Base-by-base conservation (phyloP, 2,888 invertebrate genomes). In the Sinohyriopsis cumingii region DNA sequence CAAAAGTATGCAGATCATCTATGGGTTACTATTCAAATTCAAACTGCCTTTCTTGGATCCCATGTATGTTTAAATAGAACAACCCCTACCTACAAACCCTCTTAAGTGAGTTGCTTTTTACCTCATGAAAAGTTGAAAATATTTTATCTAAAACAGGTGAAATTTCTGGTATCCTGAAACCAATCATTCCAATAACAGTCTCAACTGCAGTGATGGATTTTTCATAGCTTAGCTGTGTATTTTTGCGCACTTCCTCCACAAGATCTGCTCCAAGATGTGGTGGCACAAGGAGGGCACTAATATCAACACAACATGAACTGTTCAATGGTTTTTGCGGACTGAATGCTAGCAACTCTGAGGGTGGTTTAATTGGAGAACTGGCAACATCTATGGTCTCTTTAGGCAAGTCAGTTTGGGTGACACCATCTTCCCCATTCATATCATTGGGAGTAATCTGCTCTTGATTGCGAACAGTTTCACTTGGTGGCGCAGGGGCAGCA, bases 221-320 rank as follows among this genome's bases (percentile, higher is more conserved):
- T 33, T 82, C 81, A 67, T 86, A 83, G 75, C 87, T 87, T 19
- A 88, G 79, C 12, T 77, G 78, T 5, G 87, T 88, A 66, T 80
- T 84, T 28, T 75, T 74, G 28, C 88, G 79, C 20, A 88, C 80
- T 65, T 81, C 75, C 65, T 87, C 86, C 6, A 87, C 74, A 59
- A 87, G 75, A 18, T 85, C 84, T 19, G 76, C 63, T 1, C 84
- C 86, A 24, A 87, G 72, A 62, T 77, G 75, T 53, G 72, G 68
- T 24, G 84, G 84, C 9, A 83, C 33, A 20, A 71, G 53, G 12
- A 81, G 63, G 55, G 73, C 76, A 59, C 61, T 63, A 24, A 75
- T 55, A 54, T 73, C 69, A 33, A 73, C 62, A 63, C 18, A 57
- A 56, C 57, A 62, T 67, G 61, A 56, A 66, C 25, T 54, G 53